These are phyloP conservation scores for Xestia c-nigrum DNA, from an alignment of 2,888 invertebrate genomes.

Conservation along the genomic window DNA sequence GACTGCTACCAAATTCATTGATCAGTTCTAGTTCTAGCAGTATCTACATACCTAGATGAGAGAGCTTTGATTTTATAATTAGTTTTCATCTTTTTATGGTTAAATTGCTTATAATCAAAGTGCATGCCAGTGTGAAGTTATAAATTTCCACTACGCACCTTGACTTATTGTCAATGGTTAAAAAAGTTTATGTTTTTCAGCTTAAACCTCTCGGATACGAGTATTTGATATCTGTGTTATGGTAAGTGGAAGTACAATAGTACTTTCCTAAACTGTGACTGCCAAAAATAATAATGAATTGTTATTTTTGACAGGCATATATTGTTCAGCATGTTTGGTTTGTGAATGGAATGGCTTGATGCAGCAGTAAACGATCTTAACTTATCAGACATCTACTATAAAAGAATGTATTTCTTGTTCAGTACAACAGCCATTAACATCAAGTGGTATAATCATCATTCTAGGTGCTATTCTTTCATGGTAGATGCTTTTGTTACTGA, in stretches of 20 bases:
- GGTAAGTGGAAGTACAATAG: slow-evolving; percentile 89
- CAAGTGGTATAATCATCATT: not conserved
- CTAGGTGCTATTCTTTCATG: slow-evolving; percentile 44
- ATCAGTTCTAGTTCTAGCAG: slow-evolving; percentile 4
- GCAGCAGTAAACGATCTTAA: slow-evolving; percentile 46
- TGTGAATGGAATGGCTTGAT: slow-evolving; percentile 70
- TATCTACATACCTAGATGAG: not conserved
- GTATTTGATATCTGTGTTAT: slow-evolving; percentile 86
- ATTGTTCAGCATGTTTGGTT: slow-evolving; percentile 68
- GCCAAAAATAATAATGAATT: slow-evolving; percentile 71
- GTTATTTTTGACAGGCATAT: slow-evolving; percentile 71
- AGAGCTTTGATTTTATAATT: slow-evolving; percentile 43
- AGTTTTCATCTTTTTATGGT: slow-evolving; percentile 30
- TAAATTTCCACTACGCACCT: slow-evolving; percentile 64
- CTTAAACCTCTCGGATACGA: slow-evolving; percentile 88
- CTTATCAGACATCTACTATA: slow-evolving; percentile 33
- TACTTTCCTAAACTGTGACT: slow-evolving; percentile 84
- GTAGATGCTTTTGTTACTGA: slow-evolving; percentile 32
- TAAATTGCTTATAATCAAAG: slow-evolving; percentile 56
- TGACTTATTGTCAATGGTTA: slow-evolving; percentile 78
- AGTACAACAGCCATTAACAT: not conserved
- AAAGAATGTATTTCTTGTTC: slow-evolving; percentile 31
- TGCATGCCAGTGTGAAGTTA: slow-evolving; percentile 72
- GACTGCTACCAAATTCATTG: not conserved
- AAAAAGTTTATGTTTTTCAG: slow-evolving; percentile 90